These are phyloP conservation scores for Hartigia nigra DNA, from an alignment of 2,888 invertebrate species.

Conservation along the genomic window DNA sequence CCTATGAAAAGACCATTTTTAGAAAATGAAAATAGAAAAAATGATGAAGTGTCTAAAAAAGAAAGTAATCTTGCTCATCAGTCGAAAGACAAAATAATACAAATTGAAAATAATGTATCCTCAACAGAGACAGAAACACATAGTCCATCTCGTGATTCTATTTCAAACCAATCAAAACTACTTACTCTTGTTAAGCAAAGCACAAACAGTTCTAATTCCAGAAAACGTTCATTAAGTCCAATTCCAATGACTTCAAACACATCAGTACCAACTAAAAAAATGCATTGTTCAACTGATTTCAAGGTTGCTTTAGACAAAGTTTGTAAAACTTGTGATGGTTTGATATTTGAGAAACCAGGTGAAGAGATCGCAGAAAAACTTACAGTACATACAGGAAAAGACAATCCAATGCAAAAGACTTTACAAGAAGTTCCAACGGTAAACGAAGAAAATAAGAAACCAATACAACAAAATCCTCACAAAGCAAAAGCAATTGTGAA, in stretches of 20 bases:
- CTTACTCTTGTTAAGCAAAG: too few relatives aligned
- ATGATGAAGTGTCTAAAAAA: conserved; percentile 42
- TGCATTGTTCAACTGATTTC: conserved; percentile 41
- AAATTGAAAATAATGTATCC: conserved; percentile 8
- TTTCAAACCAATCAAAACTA: too few relatives aligned
- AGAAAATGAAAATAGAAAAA: conserved; percentile 46
- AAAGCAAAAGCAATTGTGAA: conserved; percentile 1
- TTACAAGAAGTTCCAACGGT: neutral
- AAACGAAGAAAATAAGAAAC: neutral
- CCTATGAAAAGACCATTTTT: conserved; percentile 47
- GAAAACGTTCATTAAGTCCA: conserved; percentile 35
- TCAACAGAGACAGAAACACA: neutral
- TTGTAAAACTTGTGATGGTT: conserved; percentile 47
- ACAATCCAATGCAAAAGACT: neutral
- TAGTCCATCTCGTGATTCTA: too few relatives aligned
- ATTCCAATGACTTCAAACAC: too few relatives aligned
- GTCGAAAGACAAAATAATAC: conserved; percentile 1
- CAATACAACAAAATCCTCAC: conserved; percentile 10
- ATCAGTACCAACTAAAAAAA: neutral
- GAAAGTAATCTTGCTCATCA: neutral
- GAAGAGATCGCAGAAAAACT: neutral
- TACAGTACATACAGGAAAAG: neutral
- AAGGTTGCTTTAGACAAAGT: conserved; percentile 38
- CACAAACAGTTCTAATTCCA: conserved; percentile 12
- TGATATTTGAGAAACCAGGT: conserved; percentile 29